These are phyloP conservation scores for Amblyjoppa proteus DNA, from an alignment of 2,888 invertebrate species.

Conservation along the genomic window DNA sequence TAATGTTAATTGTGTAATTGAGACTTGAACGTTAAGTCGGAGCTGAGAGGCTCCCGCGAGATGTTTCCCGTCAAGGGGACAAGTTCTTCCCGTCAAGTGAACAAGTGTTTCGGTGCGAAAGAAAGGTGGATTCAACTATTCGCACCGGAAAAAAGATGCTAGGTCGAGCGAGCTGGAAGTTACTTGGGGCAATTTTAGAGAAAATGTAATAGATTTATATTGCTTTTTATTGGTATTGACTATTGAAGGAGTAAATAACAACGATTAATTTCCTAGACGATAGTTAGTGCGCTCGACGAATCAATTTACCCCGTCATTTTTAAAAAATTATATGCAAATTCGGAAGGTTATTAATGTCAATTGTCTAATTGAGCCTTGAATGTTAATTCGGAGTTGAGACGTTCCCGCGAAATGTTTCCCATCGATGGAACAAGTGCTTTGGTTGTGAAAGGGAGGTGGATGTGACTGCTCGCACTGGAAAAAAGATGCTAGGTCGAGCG, in stretches of 20 bases:
- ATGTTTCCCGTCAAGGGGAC: conserved; percentile 17
- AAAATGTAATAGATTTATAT: too few species aligned
- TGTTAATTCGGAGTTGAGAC: conserved; percentile 73
- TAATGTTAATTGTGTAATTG: conserved; percentile 79
- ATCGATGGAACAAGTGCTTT: conserved; percentile 9
- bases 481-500: conserved; percentile 1
- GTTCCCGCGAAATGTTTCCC: conserved; percentile 13
- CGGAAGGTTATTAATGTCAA: conserved; percentile 74
- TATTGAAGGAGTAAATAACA: too few species aligned
- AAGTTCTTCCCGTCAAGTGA: neutral
- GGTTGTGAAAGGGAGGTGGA: neutral
- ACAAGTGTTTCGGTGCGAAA: neutral
- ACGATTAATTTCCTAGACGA: too few species aligned
- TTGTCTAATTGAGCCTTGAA: conserved; percentile 76
- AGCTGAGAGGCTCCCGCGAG: conserved; percentile 11
- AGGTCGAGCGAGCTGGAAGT: neutral
- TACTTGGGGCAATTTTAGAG: too few species aligned
- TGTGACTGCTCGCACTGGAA: neutral
- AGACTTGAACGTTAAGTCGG: conserved; percentile 76
- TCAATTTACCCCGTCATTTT: too few species aligned
- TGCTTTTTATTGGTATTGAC: too few species aligned
- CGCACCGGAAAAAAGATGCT: neutral
- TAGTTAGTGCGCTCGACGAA: too few species aligned
- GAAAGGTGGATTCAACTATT: neutral
- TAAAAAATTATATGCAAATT: conserved; percentile 76